These are phyloP conservation scores for Temnothorax rugatulus DNA, from an alignment of 2,888 invertebrate genomes.

Conservation along the genomic window DNA sequence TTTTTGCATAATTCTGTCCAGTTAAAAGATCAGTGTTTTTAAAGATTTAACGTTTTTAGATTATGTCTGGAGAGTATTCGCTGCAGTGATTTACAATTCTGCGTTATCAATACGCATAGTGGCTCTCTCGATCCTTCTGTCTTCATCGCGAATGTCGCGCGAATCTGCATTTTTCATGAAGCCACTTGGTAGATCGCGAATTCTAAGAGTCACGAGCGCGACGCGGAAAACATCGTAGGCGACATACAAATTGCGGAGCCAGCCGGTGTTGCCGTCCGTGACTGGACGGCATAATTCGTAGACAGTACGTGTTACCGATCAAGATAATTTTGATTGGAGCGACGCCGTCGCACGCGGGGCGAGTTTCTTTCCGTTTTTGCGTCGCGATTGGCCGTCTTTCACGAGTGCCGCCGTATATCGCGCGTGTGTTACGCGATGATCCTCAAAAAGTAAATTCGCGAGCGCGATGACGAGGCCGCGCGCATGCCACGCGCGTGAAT, in stretches of 20 bases:
- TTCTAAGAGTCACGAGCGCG: slow-evolving; percentile 45
- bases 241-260: slow-evolving; percentile 53
- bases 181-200: slow-evolving; percentile 38
- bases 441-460: slow-evolving; percentile 46
- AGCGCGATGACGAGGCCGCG: slow-evolving; percentile 23
- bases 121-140: not conserved
- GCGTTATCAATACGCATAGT: slow-evolving; percentile 14
- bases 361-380: slow-evolving; percentile 7
- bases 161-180: slow-evolving; percentile 45
- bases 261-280: slow-evolving; percentile 51
- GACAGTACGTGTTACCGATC: slow-evolving; percentile 54
- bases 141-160: slow-evolving; percentile 28
- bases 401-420: not conserved
- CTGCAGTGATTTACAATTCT: not conserved
- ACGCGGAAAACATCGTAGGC: slow-evolving; percentile 54
- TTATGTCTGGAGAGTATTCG: not conserved
- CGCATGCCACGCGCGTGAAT: slow-evolving; percentile 50
- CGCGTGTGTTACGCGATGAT: slow-evolving; percentile 25
- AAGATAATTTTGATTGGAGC: slow-evolving; percentile 54
- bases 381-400: slow-evolving; percentile 41
- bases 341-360: slow-evolving; percentile 16
- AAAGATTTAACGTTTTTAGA: not conserved
- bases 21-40: not conserved
- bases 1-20: slow-evolving; percentile 23
- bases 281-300: slow-evolving; percentile 51